Conservation (phyloP, 2,888 invertebrate genomes). For the Dicycla oo region DNA sequence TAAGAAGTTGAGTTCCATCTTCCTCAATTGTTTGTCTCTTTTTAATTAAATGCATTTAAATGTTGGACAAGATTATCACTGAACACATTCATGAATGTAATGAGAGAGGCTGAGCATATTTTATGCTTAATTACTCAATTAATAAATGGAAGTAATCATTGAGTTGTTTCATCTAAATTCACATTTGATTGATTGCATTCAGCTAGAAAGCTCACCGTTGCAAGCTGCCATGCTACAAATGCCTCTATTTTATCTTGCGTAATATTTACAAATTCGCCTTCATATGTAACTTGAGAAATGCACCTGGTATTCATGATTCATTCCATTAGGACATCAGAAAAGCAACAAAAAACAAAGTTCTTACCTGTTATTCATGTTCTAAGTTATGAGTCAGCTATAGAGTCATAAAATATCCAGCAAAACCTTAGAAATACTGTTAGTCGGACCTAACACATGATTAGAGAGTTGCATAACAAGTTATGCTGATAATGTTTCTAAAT, state of each 20-base stretch:
- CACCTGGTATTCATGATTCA: conserved; percentile 23
- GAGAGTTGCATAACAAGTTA: conserved; percentile 12
- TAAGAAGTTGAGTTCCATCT: conserved; percentile 4
- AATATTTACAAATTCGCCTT: neutral
- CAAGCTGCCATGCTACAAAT: neutral
- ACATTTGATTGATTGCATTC: neutral
- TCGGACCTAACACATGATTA: neutral
- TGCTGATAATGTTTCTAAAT: conserved; percentile 19
- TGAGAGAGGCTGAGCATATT: conserved; percentile 4
- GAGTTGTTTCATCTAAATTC: conserved; percentile 7
- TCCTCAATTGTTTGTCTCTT: conserved; percentile 5
- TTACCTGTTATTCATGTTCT: conserved; percentile 31
- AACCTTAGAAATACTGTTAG: conserved; percentile 5
- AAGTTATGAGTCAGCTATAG: conserved; percentile 25
- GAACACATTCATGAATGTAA: conserved; percentile 1
- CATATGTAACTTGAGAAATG: neutral
- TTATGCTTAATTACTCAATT: conserved; percentile 5
- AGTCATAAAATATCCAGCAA: conserved; percentile 8
- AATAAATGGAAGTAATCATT: neutral
- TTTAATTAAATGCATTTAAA: neutral
- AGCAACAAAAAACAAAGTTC: conserved; percentile 23
- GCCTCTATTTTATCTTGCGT: neutral
- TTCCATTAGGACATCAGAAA: neutral
- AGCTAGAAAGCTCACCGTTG: neutral
- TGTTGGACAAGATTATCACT: neutral